Evolutionary conservation across 2,113 vertebrate genomes (phyloP), one percentile per base, ranked within the genome.

Genomic region (Theropithecus gelada): DNA sequence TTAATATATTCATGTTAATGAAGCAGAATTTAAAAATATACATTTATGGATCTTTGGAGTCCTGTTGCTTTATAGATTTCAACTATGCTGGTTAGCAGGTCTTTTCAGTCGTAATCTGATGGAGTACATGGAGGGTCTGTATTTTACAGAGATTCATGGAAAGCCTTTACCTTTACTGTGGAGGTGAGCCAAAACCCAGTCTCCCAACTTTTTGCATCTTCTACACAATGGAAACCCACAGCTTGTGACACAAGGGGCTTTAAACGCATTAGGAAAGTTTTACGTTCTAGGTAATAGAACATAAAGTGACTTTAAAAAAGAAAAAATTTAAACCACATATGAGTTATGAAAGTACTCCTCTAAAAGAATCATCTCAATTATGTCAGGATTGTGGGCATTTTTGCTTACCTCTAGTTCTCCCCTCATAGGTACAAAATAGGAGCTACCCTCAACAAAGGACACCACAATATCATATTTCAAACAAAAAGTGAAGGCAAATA

Each of bases 1-100:
- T 95, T 95, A 98, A 97, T 95, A 93, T 83, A 97, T 96, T 93
- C 93, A 90, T 79, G 38, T 87, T 55, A 95, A 64, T 76, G 68
- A 85, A 93, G n/a, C 66, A 88, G 61, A 68, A 88, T 90, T 90
- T 98, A 35, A 84, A 93, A 96, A 76, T 59, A 91, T 55, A 11
- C 43, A 61, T 96, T 72, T 93, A 50, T 80, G 16, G 25, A 76
- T 78, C 68, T 91, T 79, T 92, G 48, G 83, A 32, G 80, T 87
- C 45, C 84, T 90, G 57, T 59, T 72, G 93, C 50, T 94, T 96
- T 83, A 57, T 40, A 80, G n/a, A 66, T 86, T 94, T 84, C 80
- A 92, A 57, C 57, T 81, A 1, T 61, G 43, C n/a, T 90, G 73
- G 16, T 88, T 75, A 92, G 75, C 38, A 84, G 25, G 40, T 50